A percentile compares a stretch with the other conserved stretches of the same genome.
These are phyloP conservation scores for Labeo catla DNA, from an alignment of 2,113 vertebrate species.

Conservation along the genomic window DNA sequence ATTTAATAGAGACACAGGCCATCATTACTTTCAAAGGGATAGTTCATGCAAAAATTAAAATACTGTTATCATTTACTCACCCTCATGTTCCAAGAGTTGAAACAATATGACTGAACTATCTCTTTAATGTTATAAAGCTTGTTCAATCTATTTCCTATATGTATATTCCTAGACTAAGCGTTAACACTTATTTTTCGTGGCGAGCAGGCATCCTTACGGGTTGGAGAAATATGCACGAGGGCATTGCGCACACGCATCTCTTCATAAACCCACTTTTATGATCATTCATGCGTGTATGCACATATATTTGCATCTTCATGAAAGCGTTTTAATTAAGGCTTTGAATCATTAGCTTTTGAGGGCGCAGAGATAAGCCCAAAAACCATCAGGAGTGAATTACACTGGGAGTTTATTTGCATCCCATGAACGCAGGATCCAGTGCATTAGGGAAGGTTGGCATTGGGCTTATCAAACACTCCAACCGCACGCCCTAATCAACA, in stretches of 20 bases:
- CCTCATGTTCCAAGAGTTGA: neutral
- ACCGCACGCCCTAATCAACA: neutral
- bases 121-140: neutral
- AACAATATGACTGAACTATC: neutral
- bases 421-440: slow-evolving; percentile 32
- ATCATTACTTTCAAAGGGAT: slow-evolving; percentile 51
- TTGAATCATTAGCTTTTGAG: slow-evolving; percentile 68
- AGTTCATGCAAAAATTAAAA: neutral
- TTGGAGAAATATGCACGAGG: neutral
- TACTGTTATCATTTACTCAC: neutral
- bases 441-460: neutral
- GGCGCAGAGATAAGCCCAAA: slow-evolving; percentile 66
- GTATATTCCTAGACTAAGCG: slow-evolving; percentile 26
- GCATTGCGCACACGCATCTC: neutral
- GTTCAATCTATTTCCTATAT: slow-evolving; percentile 44
- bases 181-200: neutral
- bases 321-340: slow-evolving; percentile 75
- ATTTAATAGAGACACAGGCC: slow-evolving; percentile 47
- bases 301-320: slow-evolving; percentile 79
- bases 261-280: slow-evolving; percentile 55
- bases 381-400: slow-evolving; percentile 59
- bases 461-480: neutral
- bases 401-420: slow-evolving; percentile 58
- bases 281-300: slow-evolving; percentile 68
- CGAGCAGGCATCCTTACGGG: neutral